Evolutionary conservation across 1,140 invertebrate genomes (phyloP).

Genomic region (Conopomorpha cramerella): DNA sequence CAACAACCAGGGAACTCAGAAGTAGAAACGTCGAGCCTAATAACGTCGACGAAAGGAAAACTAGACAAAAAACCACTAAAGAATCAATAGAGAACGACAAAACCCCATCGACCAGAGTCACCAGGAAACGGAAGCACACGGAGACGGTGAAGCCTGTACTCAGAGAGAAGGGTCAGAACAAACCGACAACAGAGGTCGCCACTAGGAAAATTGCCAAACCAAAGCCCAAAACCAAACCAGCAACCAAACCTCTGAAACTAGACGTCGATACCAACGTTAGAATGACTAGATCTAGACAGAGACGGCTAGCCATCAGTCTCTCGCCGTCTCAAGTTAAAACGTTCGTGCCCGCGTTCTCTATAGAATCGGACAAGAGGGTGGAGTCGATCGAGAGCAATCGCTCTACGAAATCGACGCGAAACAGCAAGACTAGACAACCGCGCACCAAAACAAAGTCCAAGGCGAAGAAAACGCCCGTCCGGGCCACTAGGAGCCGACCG

Average conservation of each 20-base stretch:
- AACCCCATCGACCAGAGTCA: constrained; percentile 16
- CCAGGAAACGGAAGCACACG: constrained; percentile 28
- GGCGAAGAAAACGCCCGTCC: constrained; percentile 20
- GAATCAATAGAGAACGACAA: constrained; percentile 45
- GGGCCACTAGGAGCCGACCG: constrained; percentile 18
- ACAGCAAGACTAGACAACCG: constrained; percentile 11
- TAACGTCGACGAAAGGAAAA: constrained; percentile 11
- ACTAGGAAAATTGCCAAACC: constrained; percentile 24
- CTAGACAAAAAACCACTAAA: constrained; percentile 12
- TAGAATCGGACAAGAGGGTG: constrained; percentile 32
- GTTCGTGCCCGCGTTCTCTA: constrained; percentile 24
- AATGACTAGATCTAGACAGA: constrained; percentile 33
- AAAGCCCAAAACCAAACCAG: constrained; percentile 15
- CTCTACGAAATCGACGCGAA: constrained; percentile 15
- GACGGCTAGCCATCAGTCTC: constrained; percentile 32
- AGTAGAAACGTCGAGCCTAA: neutral
- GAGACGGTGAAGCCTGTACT: constrained; percentile 34
- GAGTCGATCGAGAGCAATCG: constrained; percentile 23
- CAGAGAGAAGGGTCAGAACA: constrained; percentile 43
- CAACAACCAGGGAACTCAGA: neutral
- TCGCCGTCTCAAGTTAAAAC: constrained; percentile 32
- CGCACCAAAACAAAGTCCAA: constrained; percentile 12
- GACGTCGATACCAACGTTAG: constrained; percentile 18
- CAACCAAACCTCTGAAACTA: constrained; percentile 7
- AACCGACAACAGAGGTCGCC: constrained; percentile 13